Percentiles rank a stretch among this genome's conserved stretches.
phyloP scores from a whole-genome alignment of 1,140 invertebrate species.

The Nylanderia fulva region DNA sequence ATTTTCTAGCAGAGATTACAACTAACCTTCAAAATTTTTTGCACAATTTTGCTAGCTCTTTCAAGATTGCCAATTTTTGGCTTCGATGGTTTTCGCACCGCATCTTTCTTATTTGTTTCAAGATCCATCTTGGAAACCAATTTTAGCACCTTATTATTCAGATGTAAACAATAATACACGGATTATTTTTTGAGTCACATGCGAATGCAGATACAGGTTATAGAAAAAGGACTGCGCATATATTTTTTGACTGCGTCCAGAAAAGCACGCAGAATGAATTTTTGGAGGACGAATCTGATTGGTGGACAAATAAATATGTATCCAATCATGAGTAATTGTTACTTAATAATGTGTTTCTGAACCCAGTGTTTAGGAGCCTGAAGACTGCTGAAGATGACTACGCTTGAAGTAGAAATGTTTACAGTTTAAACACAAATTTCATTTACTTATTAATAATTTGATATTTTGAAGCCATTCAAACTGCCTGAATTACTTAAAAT shows the following conservation, averaged over 20 bases:
- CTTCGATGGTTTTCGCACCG: not conserved
- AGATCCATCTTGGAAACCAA: no score
- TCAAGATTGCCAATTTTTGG: conserved; percentile 18
- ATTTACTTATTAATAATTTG: not conserved
- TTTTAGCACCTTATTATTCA: no score
- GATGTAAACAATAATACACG: no score
- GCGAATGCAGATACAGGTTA: not conserved
- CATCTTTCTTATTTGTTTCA: not conserved
- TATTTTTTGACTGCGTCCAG: not conserved
- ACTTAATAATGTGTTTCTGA: not conserved
- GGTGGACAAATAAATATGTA: not conserved
- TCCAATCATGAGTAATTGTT: not conserved
- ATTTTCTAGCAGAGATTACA: conserved; percentile 23
- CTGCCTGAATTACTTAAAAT: not conserved
- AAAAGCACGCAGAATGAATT: not conserved
- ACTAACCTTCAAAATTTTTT: conserved; percentile 74
- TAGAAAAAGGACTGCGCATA: no score
- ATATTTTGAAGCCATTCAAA: not conserved
- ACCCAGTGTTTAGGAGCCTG: not conserved
- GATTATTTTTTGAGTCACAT: no score
- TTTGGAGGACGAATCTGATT: not conserved
- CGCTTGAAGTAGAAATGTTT: not conserved
- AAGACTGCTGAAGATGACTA: not conserved
- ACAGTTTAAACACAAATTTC: not conserved
- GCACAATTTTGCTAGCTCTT: conserved; percentile 76